phyloP scores from a whole-genome alignment of 2,797 vertebrate species.

The Hipposideros larvatus region DNA sequence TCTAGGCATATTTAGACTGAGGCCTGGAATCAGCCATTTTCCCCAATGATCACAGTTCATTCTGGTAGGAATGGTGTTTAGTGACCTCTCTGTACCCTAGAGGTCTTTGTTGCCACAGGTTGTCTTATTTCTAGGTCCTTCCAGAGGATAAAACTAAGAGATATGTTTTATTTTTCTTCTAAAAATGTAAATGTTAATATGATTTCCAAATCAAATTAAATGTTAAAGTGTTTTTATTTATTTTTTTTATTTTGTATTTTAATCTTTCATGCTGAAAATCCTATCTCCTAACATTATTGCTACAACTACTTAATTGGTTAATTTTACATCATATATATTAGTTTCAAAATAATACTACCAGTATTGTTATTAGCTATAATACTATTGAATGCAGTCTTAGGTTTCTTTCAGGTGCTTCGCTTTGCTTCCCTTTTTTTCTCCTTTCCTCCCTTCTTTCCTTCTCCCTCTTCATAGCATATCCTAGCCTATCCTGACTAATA shows the following conservation, averaged over 20 bases:
- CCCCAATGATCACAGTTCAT: background rate
- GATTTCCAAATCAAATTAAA: background rate
- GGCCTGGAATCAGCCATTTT: background rate
- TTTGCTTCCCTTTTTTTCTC: background rate
- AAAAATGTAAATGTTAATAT: background rate
- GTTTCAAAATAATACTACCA: background rate
- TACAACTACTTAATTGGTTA: background rate
- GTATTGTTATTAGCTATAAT: background rate
- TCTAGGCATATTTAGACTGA: background rate
- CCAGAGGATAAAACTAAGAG: background rate
- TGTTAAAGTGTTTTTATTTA: constrained; percentile 1
- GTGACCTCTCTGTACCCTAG: background rate
- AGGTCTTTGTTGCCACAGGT: background rate
- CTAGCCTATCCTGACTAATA: background rate
- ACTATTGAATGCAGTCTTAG: background rate
- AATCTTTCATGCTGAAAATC: background rate
- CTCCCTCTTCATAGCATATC: background rate
- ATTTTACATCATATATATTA: background rate
- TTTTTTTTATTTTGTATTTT: background rate
- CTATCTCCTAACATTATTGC: background rate
- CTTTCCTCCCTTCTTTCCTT: background rate
- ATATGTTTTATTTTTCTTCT: background rate
- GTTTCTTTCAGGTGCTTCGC: background rate
- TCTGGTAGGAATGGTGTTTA: background rate
- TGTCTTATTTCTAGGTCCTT: constrained; percentile 8